Percentiles rank a stretch among this genome's conserved stretches.
These are phyloP conservation scores for Myotis daubentonii DNA, from an alignment of 2,797 vertebrate genomes.

Conservation along the genomic window DNA sequence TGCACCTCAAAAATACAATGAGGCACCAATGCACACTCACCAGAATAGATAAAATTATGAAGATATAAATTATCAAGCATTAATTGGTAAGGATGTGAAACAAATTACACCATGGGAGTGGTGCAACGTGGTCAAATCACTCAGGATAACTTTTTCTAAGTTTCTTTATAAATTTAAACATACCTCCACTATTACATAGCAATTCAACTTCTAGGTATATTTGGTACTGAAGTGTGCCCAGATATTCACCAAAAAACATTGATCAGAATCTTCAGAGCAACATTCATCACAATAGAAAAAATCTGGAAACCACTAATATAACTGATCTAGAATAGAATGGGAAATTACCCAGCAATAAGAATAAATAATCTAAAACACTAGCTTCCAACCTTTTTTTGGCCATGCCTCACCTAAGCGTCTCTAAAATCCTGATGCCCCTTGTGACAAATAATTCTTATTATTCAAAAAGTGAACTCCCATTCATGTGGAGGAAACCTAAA, in stretches of 20 bases:
- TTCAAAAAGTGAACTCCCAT: too few species aligned
- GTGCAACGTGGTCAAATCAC: background rate
- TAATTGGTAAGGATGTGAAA: background rate
- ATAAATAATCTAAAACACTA: background rate
- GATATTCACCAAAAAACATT: background rate
- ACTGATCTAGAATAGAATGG: background rate
- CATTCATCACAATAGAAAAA: background rate
- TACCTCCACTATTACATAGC: background rate
- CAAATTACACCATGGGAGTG: background rate
- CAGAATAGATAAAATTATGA: background rate
- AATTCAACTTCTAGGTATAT: background rate
- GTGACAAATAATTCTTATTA: too few species aligned
- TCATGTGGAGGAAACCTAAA: too few species aligned
- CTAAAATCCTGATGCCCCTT: too few species aligned
- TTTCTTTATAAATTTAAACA: background rate
- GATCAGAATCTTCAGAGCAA: background rate
- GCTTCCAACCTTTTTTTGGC: too few species aligned
- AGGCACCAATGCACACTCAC: accelerated
- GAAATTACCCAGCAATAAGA: background rate
- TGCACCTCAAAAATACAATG: background rate
- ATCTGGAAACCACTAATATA: background rate
- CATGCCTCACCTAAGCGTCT: too few species aligned
- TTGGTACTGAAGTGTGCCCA: background rate
- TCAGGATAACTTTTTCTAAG: background rate
- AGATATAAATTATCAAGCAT: background rate